Base-by-base conservation (phyloP, 2,888 invertebrate genomes). In the Sussaba pulchella region DNA sequence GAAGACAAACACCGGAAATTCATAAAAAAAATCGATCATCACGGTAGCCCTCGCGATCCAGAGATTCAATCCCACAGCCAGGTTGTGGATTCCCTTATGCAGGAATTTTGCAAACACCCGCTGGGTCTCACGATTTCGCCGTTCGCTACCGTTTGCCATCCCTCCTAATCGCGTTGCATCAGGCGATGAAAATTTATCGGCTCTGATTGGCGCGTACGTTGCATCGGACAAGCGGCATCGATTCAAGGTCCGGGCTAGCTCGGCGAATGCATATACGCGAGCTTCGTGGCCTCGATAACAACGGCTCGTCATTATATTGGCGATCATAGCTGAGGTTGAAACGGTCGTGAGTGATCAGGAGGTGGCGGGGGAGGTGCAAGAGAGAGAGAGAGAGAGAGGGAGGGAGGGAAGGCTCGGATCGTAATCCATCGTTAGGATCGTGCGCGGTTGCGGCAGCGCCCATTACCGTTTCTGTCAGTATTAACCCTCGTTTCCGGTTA, bases 161-260 rank as follows among this genome's bases (percentile, higher is more conserved):
- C 86, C 87, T 85, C 87, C 85, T 87, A 88, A 88, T 88, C 84
- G 80, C 82, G 85, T 87, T 87, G 86, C 86, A 88, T 78, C 84
- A 87, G 82, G 70, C 85, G 85, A 85, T 87, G n/a, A 87, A 84
- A 87, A 89, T 89, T 89, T 87, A 89, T 89, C 88, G 89, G 85
- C 87, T 85, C 80, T 87, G 89, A 89, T 89, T 88, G 85, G 87
- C 81, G 84, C 82, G 67, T 45, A 72, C 72, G 85, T 89, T 88
- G 86, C 87, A 89, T 88, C 88, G 87, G 89, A 86, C 84, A 84
- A 61, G 72, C 76, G 78, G 84, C 85, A 84, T 85, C 81, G 86
- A 89, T 87, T 88, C 89, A 89, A 89, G 89, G 89, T 88, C 85
- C 74, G 80, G 31, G 76, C 83, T 69, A 83, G 79, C 72, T 78